These are phyloP conservation scores for Musca domestica DNA, from an alignment of 1,140 invertebrate species.

Conservation along the genomic window DNA sequence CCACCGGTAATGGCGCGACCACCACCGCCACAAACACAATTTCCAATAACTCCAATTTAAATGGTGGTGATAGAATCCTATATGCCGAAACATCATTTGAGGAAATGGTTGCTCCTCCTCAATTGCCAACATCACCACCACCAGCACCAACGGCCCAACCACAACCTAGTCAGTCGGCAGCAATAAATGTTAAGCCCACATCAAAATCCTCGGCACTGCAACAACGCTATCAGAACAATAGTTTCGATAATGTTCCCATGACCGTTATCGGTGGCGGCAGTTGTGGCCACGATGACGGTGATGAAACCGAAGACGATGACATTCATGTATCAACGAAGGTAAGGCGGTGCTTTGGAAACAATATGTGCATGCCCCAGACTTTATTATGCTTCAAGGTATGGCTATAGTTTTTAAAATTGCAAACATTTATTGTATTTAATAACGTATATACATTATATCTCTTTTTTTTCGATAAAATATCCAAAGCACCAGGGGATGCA, in stretches of 20 bases:
- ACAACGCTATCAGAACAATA: background rate
- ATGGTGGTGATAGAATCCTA: background rate
- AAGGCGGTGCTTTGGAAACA: constrained; percentile 63
- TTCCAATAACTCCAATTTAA: background rate
- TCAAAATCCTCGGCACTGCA: too few species aligned
- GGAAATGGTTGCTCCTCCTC: background rate
- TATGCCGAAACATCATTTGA: constrained; percentile 11
- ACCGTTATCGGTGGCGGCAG: background rate
- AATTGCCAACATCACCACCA: background rate
- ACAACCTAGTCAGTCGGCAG: background rate
- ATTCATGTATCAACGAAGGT: constrained; percentile 58
- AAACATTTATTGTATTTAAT: constrained; percentile 50
- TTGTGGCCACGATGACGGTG: constrained; percentile 18
- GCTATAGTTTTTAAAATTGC: constrained; percentile 35
- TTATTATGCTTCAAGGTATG: constrained; percentile 76
- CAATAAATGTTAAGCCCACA: background rate
- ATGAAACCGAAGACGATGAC: constrained; percentile 33
- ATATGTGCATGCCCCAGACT: constrained; percentile 69
- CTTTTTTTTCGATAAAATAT: too few species aligned
- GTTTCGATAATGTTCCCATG: constrained; percentile 8
- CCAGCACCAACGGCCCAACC: background rate
- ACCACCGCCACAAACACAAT: background rate
- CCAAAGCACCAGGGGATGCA: too few species aligned
- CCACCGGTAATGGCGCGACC: background rate
- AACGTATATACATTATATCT: constrained; percentile 23